These are phyloP conservation scores for Arbacia lixula DNA, from an alignment of 53 echinoderm and acorn worm species.

Conservation along the genomic window DNA sequence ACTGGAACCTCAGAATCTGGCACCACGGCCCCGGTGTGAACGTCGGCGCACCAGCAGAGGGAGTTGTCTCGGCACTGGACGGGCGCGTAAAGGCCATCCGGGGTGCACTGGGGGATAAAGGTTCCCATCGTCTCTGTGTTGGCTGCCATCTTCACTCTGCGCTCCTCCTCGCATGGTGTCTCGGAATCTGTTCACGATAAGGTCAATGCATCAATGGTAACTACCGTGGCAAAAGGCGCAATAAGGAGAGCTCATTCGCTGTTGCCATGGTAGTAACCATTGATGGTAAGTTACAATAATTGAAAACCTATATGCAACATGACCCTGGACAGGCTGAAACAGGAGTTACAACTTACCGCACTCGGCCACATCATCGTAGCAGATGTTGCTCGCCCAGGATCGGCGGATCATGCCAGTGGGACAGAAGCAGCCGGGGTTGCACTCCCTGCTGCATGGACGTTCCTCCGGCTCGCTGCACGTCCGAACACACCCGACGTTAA, in stretches of 20 bases:
- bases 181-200: too few species aligned
- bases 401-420: not conserved
- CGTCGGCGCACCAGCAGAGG: constrained; percentile 56
- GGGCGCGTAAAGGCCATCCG: constrained; percentile 53
- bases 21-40: constrained; percentile 57
- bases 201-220: too few species aligned
- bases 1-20: constrained; percentile 36
- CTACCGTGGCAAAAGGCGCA: too few species aligned
- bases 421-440: constrained; percentile 1
- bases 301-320: too few species aligned
- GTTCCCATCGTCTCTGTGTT: not conserved
- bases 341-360: too few species aligned
- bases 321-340: too few species aligned
- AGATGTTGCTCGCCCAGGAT: not conserved
- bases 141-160: not conserved
- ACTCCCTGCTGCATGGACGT: not conserved
- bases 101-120: constrained; percentile 67
- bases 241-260: too few species aligned
- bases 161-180: constrained; percentile 52
- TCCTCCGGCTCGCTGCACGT: constrained; percentile 14
- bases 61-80: constrained; percentile 69
- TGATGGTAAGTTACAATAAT: too few species aligned
- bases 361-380: too few species aligned
- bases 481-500: not conserved
- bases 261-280: too few species aligned